Evolutionary conservation across 53 echinoderm and acorn worm genomes (phyloP), one percentile per base, ranked within the genome.

Genomic region (Paracentrotus lividus): DNA sequence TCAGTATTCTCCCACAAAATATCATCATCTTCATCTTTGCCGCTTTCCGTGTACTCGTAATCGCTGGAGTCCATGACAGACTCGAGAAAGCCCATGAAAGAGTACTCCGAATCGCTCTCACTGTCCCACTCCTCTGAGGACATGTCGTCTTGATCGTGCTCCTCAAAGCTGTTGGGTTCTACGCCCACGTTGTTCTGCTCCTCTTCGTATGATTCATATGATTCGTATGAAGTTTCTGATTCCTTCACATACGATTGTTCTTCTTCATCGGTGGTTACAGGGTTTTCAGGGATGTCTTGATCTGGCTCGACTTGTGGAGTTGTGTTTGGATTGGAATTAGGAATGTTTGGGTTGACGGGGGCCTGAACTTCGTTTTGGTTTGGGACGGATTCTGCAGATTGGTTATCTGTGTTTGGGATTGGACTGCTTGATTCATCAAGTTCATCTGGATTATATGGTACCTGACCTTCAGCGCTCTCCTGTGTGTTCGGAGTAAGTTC

Each of bases 361-460:
- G 20, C 38, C 21, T 18, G 40, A 3, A 20, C 40, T 72, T 72
- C 72, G 21, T 72, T 72, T 72, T 72, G 72, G 21, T 72, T 72
- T 72, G 16, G 72, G 18, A 20, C 21, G n/a, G 45, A 24, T 21
- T 81, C 81, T 45, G 2, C 81, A 47, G 49, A 26, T 27, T n/a
- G 45, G 44, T 24, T 10, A 20, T 44, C 47, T 8, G 1, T 9
- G 33, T 2, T 47, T 47, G 44, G 81, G 26, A 23, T 81, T n/a
- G 81, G 81, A 12, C 12, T 49, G 47, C 47, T 81, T 1, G n/a
- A 45, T 9, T 2, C 47, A 81, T 44, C 44, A n/a, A 56, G 55
- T 33, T 57, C 47, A 57, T 87, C 57, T 54, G 87, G 87, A 57
- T 57, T 55, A 56, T 56, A 87, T 57, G 57, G 57, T 8, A 54